phyloP scores from a whole-genome alignment of 2,888 invertebrate species.

The Criorhina ranunculi region DNA sequence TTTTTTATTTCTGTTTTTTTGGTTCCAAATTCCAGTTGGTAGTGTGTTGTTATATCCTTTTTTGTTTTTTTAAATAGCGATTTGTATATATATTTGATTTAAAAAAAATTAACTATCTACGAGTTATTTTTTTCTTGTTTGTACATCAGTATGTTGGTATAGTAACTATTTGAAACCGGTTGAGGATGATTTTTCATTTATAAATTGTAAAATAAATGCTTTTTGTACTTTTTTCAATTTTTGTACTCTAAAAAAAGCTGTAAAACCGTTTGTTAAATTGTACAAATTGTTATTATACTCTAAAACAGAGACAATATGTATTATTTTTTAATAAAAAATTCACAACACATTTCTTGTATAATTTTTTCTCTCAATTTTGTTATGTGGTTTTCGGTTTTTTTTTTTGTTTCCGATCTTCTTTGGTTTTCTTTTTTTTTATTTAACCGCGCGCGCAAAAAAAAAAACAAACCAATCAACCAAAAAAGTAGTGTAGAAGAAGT shows the following conservation, averaged over 20 bases:
- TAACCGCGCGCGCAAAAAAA: slow-evolving; percentile 17
- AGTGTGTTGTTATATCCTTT: slow-evolving; percentile 8
- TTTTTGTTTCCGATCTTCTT: background rate
- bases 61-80: background rate
- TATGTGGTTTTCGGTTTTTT: background rate
- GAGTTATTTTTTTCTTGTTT: slow-evolving; percentile 24
- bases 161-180: slow-evolving; percentile 60
- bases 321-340: slow-evolving; percentile 12
- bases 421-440: background rate
- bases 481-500: slow-evolving; percentile 5
- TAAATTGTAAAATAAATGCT: slow-evolving; percentile 9
- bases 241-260: slow-evolving; percentile 17
- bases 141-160: slow-evolving; percentile 20
- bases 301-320: slow-evolving; percentile 18
- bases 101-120: slow-evolving; percentile 44
- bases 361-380: slow-evolving; percentile 15
- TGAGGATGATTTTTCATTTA: slow-evolving; percentile 30
- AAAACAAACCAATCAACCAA: slow-evolving; percentile 8
- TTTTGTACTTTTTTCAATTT: slow-evolving; percentile 15
- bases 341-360: slow-evolving; percentile 8
- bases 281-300: slow-evolving; percentile 11
- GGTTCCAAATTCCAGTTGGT: slow-evolving; percentile 28
- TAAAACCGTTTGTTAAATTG: slow-evolving; percentile 4
- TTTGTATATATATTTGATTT: background rate
- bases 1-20: slow-evolving; percentile 5